Percentiles rank a stretch among this genome's conserved stretches.
Conservation (phyloP, 1,140 invertebrate genomes). For the Eueides isabella region DNA sequence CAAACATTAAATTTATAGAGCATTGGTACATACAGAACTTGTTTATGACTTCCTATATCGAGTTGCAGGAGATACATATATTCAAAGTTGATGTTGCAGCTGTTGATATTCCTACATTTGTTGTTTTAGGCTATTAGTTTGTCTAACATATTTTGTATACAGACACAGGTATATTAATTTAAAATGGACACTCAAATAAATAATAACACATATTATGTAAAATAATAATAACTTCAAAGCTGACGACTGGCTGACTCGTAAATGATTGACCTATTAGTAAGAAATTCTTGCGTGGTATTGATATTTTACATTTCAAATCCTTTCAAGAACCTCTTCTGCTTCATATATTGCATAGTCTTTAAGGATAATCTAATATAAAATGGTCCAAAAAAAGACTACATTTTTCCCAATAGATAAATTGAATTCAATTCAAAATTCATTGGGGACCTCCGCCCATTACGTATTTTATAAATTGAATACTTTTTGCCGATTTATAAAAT, state of each 20-base stretch:
- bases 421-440: slow-evolving; percentile 4
- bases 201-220: too few species aligned
- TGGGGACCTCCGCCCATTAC: background rate
- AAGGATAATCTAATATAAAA: slow-evolving; percentile 2
- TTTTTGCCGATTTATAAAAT: background rate
- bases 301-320: background rate
- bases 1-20: slow-evolving; percentile 17
- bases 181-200: too few species aligned
- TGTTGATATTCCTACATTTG: background rate
- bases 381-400: background rate
- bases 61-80: slow-evolving; percentile 20
- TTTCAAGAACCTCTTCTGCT: background rate
- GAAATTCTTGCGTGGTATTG: background rate
- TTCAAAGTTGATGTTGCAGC: slow-evolving; percentile 8
- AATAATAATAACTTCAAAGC: too few species aligned
- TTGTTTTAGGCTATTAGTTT: background rate
- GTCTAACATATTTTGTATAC: background rate
- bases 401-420: slow-evolving; percentile 5
- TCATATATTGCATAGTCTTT: background rate
- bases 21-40: slow-evolving; percentile 13
- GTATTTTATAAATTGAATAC: slow-evolving; percentile 7
- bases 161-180: background rate
- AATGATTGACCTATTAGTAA: too few species aligned
- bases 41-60: slow-evolving; percentile 26
- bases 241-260: too few species aligned